Conservation (phyloP, 2,797 vertebrate species). For the Vultur gryphus region DNA sequence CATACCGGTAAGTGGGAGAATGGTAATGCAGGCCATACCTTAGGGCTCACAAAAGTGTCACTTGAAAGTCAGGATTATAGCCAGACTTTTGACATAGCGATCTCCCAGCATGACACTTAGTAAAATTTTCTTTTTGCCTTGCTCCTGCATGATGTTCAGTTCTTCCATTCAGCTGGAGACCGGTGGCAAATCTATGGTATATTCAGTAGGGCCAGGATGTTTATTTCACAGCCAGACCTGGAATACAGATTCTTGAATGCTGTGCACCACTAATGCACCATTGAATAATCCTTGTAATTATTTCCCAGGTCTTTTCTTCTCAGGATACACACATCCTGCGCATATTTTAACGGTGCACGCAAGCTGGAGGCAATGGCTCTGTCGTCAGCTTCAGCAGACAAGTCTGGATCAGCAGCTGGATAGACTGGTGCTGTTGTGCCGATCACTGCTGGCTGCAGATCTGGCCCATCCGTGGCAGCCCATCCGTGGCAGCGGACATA, state of each 20-base stretch:
- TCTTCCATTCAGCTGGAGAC: background rate
- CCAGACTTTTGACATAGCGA: background rate
- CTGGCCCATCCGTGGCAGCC: background rate
- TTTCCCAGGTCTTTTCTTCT: background rate
- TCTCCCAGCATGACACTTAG: background rate
- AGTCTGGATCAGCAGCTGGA: background rate
- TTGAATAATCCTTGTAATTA: background rate
- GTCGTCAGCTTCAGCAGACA: background rate
- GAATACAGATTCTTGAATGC: background rate
- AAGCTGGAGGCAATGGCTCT: background rate
- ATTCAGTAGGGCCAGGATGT: background rate
- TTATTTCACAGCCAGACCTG: background rate
- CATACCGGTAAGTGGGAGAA: background rate
- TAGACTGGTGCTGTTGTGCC: background rate
- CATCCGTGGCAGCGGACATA: background rate
- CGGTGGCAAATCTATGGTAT: rapidly evolving
- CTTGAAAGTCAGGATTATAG: background rate
- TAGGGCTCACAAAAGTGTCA: background rate
- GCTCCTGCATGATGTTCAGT: background rate
- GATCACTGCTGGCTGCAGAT: background rate
- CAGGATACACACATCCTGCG: background rate
- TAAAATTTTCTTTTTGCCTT: background rate
- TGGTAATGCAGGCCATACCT: background rate
- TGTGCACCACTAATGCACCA: background rate
- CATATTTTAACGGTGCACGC: background rate